A percentile compares a stretch with the other conserved stretches of the same genome.
Conservation (phyloP, 2,113 vertebrate genomes). For the Microtus montanus region DNA sequence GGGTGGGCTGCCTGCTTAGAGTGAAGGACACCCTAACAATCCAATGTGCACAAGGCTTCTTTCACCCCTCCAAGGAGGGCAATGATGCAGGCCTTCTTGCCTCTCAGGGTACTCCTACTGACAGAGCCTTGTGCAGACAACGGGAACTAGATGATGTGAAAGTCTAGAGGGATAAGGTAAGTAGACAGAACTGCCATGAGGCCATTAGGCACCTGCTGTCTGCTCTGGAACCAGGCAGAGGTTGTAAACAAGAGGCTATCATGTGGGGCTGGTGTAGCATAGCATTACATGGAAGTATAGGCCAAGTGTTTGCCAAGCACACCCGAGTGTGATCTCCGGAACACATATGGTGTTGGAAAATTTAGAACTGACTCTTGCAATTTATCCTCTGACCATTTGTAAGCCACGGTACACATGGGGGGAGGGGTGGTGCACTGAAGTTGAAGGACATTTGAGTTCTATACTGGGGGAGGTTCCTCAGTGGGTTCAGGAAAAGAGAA, state of each 20-base stretch:
- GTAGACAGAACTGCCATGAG: neutral
- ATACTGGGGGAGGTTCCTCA: neutral
- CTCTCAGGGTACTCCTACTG: neutral
- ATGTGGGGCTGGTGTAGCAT: fast-evolving
- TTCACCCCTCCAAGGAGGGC: neutral
- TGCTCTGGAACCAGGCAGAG: neutral
- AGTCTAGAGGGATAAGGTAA: neutral
- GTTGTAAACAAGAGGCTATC: neutral
- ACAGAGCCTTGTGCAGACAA: too few relatives aligned
- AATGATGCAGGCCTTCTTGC: neutral
- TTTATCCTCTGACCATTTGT: neutral
- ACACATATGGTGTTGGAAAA: neutral
- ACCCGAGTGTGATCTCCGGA: neutral
- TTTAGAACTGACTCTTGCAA: neutral
- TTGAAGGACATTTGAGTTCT: neutral
- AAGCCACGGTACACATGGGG: neutral
- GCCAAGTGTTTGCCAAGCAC: neutral
- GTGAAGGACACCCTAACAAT: neutral
- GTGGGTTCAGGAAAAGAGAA: neutral
- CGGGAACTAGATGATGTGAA: neutral
- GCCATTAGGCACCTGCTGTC: neutral
- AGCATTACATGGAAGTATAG: neutral
- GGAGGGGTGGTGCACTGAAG: too few relatives aligned
- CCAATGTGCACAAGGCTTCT: fast-evolving
- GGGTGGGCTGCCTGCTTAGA: neutral